phyloP scores from a whole-genome alignment of 2,888 invertebrate genomes.

The Brachylomia viminalis region DNA sequence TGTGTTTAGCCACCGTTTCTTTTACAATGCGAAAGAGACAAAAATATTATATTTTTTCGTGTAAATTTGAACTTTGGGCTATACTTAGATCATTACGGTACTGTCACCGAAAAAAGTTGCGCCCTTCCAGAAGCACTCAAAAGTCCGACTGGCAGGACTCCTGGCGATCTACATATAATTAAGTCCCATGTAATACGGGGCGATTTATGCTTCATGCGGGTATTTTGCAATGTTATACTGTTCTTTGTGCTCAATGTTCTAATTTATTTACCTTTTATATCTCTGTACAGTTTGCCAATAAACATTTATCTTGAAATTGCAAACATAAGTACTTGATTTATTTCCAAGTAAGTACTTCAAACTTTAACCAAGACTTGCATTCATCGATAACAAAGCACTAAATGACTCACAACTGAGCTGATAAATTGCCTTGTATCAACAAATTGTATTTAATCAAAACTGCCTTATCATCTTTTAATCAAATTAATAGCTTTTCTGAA shows the following conservation, averaged over 20 bases:
- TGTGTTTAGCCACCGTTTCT: no score
- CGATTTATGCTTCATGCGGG: conserved; percentile 7
- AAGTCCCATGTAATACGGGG: background rate
- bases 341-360: conserved; percentile 23
- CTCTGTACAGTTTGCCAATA: conserved; percentile 9
- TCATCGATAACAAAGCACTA: conserved; percentile 25
- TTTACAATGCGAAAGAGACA: no score
- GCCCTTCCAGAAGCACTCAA: no score
- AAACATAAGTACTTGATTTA: conserved; percentile 24
- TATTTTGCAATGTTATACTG: background rate
- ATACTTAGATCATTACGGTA: no score
- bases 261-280: conserved; percentile 5
- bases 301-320: conserved; percentile 20
- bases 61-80: no score
- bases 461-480: conserved; percentile 9
- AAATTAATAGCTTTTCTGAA: conserved; percentile 4
- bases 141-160: no score
- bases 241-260: background rate
- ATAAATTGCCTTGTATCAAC: conserved; percentile 12
- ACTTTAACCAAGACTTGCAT: conserved; percentile 7
- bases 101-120: no score
- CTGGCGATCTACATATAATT: no score
- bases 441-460: conserved; percentile 4
- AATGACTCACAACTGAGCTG: conserved; percentile 37
- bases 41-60: no score